Percentiles rank a stretch among this genome's conserved stretches.
These are phyloP conservation scores for Cydia amplana DNA, from an alignment of 1,140 invertebrate species.

Conservation along the genomic window DNA sequence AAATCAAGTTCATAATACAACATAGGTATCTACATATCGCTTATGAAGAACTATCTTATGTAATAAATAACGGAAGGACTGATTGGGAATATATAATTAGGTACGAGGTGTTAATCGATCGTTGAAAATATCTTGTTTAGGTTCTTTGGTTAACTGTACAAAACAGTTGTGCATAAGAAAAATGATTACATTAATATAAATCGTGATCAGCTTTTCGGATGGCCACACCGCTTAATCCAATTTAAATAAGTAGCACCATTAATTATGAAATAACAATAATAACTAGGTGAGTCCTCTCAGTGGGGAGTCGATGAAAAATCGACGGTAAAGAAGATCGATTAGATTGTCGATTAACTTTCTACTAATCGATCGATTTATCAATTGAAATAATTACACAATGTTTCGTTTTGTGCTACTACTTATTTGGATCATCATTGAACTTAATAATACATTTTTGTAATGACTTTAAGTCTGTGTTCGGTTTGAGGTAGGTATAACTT, in stretches of 20 bases:
- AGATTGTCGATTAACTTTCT: slow-evolving; percentile 25
- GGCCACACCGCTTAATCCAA: background rate
- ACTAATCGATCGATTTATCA: slow-evolving; percentile 30
- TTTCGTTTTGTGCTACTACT: slow-evolving; percentile 25
- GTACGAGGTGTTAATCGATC: no score
- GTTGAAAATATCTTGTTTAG: no score
- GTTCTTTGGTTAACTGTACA: background rate
- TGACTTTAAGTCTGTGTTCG: background rate
- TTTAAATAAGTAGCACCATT: slow-evolving; percentile 30
- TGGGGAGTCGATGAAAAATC: slow-evolving; percentile 24
- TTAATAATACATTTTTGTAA: background rate
- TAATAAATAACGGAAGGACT: no score
- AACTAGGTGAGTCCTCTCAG: slow-evolving; percentile 22
- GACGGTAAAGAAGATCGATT: slow-evolving; percentile 22
- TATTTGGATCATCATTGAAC: background rate
- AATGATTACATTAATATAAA: slow-evolving; percentile 4
- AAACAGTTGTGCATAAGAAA: background rate
- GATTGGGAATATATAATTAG: no score
- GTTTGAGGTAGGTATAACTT: no score
- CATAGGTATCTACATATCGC: no score
- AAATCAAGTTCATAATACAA: no score
- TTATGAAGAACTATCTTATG: no score
- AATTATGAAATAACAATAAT: slow-evolving; percentile 30
- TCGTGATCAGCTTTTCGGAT: slow-evolving; percentile 13
- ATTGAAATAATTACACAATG: slow-evolving; percentile 20